Base-by-base conservation (phyloP, 2,797 vertebrate species). In the Eurystomus glaucurus region DNA sequence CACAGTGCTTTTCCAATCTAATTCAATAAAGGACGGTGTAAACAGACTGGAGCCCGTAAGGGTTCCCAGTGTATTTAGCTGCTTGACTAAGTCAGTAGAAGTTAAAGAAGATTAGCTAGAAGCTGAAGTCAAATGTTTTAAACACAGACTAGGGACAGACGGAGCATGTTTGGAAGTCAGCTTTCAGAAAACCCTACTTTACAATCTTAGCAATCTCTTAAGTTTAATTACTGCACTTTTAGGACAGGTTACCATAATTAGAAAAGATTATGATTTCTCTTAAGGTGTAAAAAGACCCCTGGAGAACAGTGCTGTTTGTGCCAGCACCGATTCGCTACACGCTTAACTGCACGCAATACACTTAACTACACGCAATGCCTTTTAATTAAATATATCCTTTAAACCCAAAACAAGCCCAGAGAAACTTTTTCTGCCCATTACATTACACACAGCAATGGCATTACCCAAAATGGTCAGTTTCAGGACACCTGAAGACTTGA, bases 391-490 rank as follows among this genome's bases (percentile, higher is more conserved):
- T 7, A 39, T 14, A 48, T 11, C 22, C 57, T 52, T 46, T 31
- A 76, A 85, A 45, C 1, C 8, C 28, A 11, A 72, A 89, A 58
- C 14, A 69, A 72, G 39, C 26, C 58, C 58, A 83, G 39, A 57
- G 31, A 58, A 22, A 43, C 29, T 33, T 61, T 55, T 41, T 45
- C 46, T 79, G n/a, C 26, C 46, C n/a, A 16, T 6, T 69, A 41
- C 7, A 13, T 22, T 20, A 75, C 7, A 68, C 0, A 1, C 3
- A 33, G 6, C 33, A 61, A 14, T 1, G 3, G 14, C 21, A 37
- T 11, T 51, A 71, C 8, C 23, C 69, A 3, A 68, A 89, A 79
- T 1, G 3, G 41, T 48, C 31, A 78, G 52, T 20, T 84, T 46
- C 69, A 75, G 65, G 43, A 88, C 25, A n/a, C 12, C 10, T 52